Percentiles rank a stretch among this genome's conserved stretches.
phyloP scores from a whole-genome alignment of 2,113 vertebrate genomes.

The Malurus melanocephalus region DNA sequence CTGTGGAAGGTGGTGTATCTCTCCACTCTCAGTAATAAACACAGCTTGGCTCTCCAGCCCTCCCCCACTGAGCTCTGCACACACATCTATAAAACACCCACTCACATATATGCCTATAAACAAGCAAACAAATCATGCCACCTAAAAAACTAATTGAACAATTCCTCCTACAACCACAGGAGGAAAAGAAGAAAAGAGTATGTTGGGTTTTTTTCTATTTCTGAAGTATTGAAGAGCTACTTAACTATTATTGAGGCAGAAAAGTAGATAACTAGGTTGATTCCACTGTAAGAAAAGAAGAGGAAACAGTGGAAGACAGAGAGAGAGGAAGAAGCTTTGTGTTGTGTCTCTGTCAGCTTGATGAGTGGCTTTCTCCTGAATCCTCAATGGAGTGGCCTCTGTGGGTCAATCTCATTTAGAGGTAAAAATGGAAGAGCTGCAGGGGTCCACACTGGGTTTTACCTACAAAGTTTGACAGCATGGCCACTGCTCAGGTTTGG shows the following conservation, averaged over 20 bases:
- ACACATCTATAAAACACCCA: slow-evolving; percentile 19
- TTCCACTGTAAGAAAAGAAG: not conserved
- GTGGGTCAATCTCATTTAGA: slow-evolving; percentile 52
- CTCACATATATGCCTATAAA: not conserved
- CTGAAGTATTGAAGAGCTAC: slow-evolving; percentile 18
- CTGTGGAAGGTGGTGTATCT: not conserved
- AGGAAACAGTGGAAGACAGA: not conserved
- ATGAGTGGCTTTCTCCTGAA: slow-evolving; percentile 38
- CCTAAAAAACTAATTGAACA: slow-evolving; percentile 25
- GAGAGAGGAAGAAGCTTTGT: slow-evolving; percentile 9
- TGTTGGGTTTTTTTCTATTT: slow-evolving; percentile 16
- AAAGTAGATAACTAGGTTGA: slow-evolving; percentile 12
- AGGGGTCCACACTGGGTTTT: not conserved
- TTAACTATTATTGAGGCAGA: slow-evolving; percentile 13
- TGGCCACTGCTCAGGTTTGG: not conserved
- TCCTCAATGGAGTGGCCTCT: slow-evolving; percentile 7
- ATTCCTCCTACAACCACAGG: slow-evolving; percentile 2
- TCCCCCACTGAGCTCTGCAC: not conserved
- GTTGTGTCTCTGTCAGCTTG: slow-evolving; percentile 32
- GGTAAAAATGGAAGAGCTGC: slow-evolving; percentile 36
- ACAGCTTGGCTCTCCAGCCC: not conserved
- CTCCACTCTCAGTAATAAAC: not conserved
- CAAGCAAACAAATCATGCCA: slow-evolving; percentile 34
- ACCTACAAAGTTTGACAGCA: not conserved
- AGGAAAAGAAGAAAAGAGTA: not conserved